A percentile compares a stretch with the other conserved stretches of the same genome.
Evolutionary conservation across 2,888 invertebrate genomes (phyloP).

Genomic region (Noctua janthina): DNA sequence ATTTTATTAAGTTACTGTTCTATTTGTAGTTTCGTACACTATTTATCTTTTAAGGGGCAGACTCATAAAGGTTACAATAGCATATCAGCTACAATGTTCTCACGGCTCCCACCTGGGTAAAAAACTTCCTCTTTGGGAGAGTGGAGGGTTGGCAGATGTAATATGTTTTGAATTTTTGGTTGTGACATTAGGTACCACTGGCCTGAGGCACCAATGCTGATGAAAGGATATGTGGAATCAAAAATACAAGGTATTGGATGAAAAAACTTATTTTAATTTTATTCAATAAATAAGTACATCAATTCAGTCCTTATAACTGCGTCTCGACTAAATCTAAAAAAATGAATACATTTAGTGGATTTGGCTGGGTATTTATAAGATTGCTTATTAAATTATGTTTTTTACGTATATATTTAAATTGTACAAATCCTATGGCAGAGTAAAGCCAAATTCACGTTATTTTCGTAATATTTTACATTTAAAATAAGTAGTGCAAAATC

Average conservation of each 20-base stretch:
- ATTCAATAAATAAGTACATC: conserved; percentile 17
- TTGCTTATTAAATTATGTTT: background rate
- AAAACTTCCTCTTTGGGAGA: background rate
- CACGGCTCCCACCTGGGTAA: background rate
- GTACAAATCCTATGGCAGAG: background rate
- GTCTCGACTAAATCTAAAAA: background rate
- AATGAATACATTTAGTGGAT: background rate
- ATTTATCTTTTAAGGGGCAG: background rate
- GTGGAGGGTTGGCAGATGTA: background rate
- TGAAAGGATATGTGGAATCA: background rate
- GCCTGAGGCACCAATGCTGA: background rate
- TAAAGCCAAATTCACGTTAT: background rate
- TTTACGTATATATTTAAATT: background rate
- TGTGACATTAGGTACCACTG: background rate
- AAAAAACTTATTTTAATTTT: background rate
- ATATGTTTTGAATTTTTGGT: background rate
- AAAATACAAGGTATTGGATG: background rate
- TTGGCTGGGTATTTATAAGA: background rate
- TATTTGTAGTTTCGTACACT: background rate
- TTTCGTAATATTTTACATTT: background rate
- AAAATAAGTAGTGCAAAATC: background rate
- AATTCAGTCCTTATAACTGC: conserved; percentile 15
- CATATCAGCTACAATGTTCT: background rate
- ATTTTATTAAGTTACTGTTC: conserved; percentile 18
- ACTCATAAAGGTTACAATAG: background rate